Evolutionary conservation across 2,888 invertebrate genomes (phyloP), one percentile per base, ranked within the genome.

Genomic region (Macroteleia sp.): DNA sequence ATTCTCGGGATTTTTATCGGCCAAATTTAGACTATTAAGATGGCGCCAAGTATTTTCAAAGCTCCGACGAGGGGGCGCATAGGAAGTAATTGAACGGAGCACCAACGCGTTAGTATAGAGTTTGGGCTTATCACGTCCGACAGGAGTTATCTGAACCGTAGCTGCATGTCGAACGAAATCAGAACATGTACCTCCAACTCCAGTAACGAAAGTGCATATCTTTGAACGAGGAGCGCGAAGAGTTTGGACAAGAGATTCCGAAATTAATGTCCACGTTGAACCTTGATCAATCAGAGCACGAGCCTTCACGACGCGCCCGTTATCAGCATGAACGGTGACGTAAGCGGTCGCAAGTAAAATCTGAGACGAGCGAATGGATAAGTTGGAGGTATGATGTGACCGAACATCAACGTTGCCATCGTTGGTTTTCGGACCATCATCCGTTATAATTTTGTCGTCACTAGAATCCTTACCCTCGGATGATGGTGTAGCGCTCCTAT

Each of bases 1-100:
- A 1, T 16, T 30, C 2, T 3, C 10, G 19, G 32, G 61, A 2
- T 44, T 22, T 5, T 48, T 42, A 8, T 71, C 70, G 9, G 52
- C 54, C 0, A 71, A 36, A 3, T 14, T 6, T 22, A 71, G 22
- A 9, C 20, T n/a, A 1, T 14, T 3, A 9, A 54, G 14, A 9
- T 59, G 34, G 4, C 30, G 19, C 41, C 59, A 70, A 16, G 9
- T 8, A 10, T 56, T 6, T 2, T 8, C n/a, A 1, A 17, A 10
- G n/a, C 3, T 10, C 16, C 3, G 6, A 2, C 5, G 20, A 6
- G 17, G n/a, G 20, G 42, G 20, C 3, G 42, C n/a, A 10, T 42
- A 42, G 5, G 20, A 42, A 8, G 42, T 42, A n/a, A 42, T 4
- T 5, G 39, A 14, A 4, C 16, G 39, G 39, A 39, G 16, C 25